A percentile compares a stretch with the other conserved stretches of the same genome.
Evolutionary conservation across 2,888 invertebrate species (phyloP).

Genomic region (Leucophenga montana): DNA sequence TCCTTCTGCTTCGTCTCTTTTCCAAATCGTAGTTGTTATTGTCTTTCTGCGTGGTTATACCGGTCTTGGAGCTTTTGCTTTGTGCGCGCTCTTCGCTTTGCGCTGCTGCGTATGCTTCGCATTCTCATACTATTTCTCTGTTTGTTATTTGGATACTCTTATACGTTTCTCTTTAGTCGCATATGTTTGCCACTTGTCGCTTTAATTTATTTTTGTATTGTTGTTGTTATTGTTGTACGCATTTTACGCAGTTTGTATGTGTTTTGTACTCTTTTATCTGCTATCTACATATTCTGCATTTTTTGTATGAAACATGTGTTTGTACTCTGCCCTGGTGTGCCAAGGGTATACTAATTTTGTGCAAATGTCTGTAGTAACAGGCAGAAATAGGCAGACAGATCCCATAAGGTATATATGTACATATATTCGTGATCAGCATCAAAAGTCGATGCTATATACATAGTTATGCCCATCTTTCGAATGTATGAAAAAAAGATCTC

Average conservation of each 20-base stretch:
- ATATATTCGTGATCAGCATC: too few species aligned
- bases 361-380: too few species aligned
- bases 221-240: constrained; percentile 30
- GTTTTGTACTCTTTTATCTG: too few species aligned
- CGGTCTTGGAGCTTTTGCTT: constrained; percentile 52
- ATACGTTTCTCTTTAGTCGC: neutral
- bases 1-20: too few species aligned
- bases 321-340: too few species aligned
- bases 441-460: too few species aligned
- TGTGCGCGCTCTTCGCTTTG: constrained; percentile 14
- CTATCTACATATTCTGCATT: constrained; percentile 43
- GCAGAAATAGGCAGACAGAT: too few species aligned
- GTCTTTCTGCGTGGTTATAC: constrained; percentile 61
- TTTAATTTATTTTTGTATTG: constrained; percentile 56
- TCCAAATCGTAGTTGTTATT: constrained; percentile 29
- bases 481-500: too few species aligned
- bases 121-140: too few species aligned
- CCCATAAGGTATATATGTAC: too few species aligned
- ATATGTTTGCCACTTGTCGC: constrained; percentile 56
- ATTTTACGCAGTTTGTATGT: neutral
- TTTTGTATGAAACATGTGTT: constrained; percentile 29
- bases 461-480: too few species aligned
- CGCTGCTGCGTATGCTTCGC: constrained; percentile 19
- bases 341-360: too few species aligned
- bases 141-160: constrained; percentile 14